Base-by-base conservation (phyloP, 2,888 invertebrate species). In the Drosophila meridiana region DNA sequence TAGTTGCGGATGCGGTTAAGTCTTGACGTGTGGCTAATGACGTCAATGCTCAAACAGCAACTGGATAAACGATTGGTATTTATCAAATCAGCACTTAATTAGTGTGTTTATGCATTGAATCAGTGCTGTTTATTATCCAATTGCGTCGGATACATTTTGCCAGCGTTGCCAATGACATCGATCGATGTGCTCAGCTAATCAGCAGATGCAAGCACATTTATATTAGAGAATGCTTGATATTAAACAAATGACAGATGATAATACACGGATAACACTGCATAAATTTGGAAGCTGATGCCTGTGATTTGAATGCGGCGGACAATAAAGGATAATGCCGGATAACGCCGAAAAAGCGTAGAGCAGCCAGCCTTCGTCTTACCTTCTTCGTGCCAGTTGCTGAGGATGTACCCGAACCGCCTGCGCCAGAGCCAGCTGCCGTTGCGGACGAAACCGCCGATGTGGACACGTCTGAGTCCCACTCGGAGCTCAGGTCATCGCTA, bases 401-500 rank as follows among this genome's bases (percentile, higher is more conserved):
- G 28, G 84, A 28, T 3, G 53, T 42, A n/a, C 53, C 55, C 1
- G 52, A 2, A 11, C 68, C 43, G 11, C 82, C 67, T 20, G 75
- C 43, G 13, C 78, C 66, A 14, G 78, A 40, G 26, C 58, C 73
- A 6, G 59, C 8, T 5, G 61, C 67, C 2, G 73, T 11, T 4
- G 72, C 9, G 9, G 76, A 65, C 1, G 71, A 69, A 20, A 69
- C 78, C 5, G 78, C 83, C 64, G 89, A 85, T 20, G 90, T 87
- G 72, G 85, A 85, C 8, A 95, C 96, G 93, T 97, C 97, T 2
- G 97, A 97, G 91, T 98, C 97, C 97, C 98, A 98, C 91, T 98
- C 98, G 14, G 97, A 97, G 92, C 97, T 97, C 73, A 98, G 95
- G 93, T 98, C 98, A 92, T 98, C 98, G 91, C 97, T 97, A 80